Evolutionary conservation across 1,140 invertebrate genomes (phyloP), one percentile per base, ranked within the genome.

Genomic region (Drosophila sucinea): DNA sequence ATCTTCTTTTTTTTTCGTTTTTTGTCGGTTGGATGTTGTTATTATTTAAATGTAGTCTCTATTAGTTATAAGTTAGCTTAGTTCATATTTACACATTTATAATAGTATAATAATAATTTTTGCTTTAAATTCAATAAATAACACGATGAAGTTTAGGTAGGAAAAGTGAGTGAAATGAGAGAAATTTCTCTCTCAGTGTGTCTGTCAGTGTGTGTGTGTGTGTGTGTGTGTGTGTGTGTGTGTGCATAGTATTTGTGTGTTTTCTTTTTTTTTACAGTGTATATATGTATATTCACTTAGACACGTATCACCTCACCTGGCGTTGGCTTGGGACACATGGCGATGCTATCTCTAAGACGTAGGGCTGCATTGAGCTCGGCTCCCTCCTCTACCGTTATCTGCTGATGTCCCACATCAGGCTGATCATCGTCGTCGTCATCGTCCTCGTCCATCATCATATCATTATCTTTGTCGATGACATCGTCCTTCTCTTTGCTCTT

Each of bases 271-370:
- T 51, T 51, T 51, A 51, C 44, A 51, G 44, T 51, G 44, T 51
- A 27, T 47, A 44, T 47, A 47, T 47, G 17, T n/a, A 7, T 7
- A n/a, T 17, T 1, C 23, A 32, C n/a, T 74, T 91, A 91, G 70
- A 91, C 90, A 38, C 90, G 84, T 74, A 91, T 91, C 63, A 91
- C 79, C 65, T 91, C 90, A 11, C 90, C 90, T 4, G 90, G 90
- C 10, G 77, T 68, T 35, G 82, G 78, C 51, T 91, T 91, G 17
- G 89, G 73, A 44, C 83, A 78, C 11, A 91, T 70, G n/a, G 80
- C 90, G 10, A 91, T 78, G 71, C 83, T 89, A 65, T 91, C 90
- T 23, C 77, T 63, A 44, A 91, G 27, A 8, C 83, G 70, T 66
- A 81, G 67, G 11, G 85, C 74, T 4, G 73, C 77, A 58, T 67